Conservation (phyloP, 2,888 invertebrate genomes). For the Phymatocera aterrima region DNA sequence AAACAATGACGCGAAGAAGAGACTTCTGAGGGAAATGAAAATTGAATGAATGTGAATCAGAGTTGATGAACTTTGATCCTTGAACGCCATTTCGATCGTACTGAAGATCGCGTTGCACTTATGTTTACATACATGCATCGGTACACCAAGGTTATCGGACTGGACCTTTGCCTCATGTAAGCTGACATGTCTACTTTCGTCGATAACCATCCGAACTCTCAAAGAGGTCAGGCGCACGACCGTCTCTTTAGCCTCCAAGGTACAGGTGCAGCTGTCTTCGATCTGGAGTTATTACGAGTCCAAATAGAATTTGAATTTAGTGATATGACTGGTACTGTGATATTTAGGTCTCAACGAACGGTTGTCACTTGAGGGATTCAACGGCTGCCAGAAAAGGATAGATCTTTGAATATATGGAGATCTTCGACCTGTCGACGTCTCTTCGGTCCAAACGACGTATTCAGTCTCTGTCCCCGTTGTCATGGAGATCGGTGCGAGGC, state of each 20-base stretch:
- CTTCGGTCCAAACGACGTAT: constrained; percentile 44
- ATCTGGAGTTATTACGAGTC: neutral
- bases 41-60: neutral
- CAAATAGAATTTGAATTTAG: neutral
- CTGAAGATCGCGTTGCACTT: neutral
- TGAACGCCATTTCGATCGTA: neutral
- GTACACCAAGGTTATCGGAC: constrained; percentile 26
- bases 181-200: neutral
- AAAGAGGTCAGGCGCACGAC: neutral
- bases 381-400: neutral
- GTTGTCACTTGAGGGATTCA: neutral
- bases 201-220: constrained; percentile 24
- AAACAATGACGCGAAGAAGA: neutral
- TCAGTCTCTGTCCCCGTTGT: constrained; percentile 48
- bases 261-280: constrained; percentile 14
- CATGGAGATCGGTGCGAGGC: constrained; percentile 34
- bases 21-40: neutral
- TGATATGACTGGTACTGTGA: neutral
- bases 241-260: neutral
- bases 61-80: constrained; percentile 3
- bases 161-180: constrained; percentile 3
- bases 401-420: constrained; percentile 45
- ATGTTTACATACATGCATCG: constrained; percentile 14
- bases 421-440: constrained; percentile 33
- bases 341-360: constrained; percentile 9